Conservation (phyloP, 2,113 vertebrate species). For the Redunca redunca region DNA sequence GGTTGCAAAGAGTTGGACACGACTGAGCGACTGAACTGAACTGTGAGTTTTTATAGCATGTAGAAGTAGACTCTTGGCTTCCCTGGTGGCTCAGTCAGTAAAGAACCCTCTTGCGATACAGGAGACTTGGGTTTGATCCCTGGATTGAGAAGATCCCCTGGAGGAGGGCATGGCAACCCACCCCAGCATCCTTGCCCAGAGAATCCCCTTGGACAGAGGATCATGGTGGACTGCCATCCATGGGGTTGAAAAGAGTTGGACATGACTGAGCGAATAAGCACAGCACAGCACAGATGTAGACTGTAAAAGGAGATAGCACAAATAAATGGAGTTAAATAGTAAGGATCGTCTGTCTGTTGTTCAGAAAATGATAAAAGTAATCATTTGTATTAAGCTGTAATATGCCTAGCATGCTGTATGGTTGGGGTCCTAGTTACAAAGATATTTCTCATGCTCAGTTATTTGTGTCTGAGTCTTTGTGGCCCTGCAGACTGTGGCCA, state of each 20-base stretch:
- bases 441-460: not conserved
- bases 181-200: not conserved
- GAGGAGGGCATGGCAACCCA: not conserved
- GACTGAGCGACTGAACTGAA: not conserved
- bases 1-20: not conserved
- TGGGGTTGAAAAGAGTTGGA: not conserved
- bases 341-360: not conserved
- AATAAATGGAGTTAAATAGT: not conserved
- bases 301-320: not conserved
- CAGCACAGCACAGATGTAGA: not conserved
- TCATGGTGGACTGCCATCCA: not conserved
- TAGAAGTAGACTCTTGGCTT: not conserved
- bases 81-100: not conserved
- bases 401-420: not conserved
- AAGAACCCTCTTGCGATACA: not conserved
- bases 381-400: not conserved
- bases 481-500: not conserved
- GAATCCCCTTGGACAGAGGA: not conserved
- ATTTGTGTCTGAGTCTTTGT: not conserved
- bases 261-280: not conserved
- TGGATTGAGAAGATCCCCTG: not conserved
- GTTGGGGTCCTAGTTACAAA: not conserved
- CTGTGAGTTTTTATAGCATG: not conserved
- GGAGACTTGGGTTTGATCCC: not conserved
- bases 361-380: not conserved